Evolutionary conservation across 2,797 vertebrate species (phyloP).

Genomic region (Alca torda): DNA sequence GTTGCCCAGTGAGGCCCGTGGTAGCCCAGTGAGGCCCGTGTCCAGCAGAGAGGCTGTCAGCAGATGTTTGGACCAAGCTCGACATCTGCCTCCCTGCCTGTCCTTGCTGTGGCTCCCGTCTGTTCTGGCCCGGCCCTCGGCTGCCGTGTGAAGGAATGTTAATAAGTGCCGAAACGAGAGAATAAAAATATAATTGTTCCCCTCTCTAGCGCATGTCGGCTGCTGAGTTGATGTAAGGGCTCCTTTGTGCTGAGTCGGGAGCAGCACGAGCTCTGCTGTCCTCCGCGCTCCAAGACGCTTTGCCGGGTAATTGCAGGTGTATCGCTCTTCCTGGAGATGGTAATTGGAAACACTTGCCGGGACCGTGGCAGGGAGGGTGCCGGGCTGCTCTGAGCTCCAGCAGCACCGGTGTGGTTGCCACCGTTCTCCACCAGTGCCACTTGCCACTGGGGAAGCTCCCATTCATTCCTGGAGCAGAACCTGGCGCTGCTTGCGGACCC

Average conservation of each 20-base stretch:
- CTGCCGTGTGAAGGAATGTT: constrained; percentile 19
- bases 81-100: neutral
- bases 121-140: neutral
- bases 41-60: neutral
- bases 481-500: rapidly evolving
- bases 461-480: neutral
- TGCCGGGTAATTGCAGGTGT: constrained; percentile 6
- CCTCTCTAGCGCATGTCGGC: neutral
- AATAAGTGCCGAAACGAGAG: constrained; percentile 1
- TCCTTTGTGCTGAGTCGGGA: constrained; percentile 27
- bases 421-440: rapidly evolving
- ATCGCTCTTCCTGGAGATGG: neutral
- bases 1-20: neutral
- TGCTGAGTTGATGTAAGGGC: neutral
- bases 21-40: rapidly evolving
- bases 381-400: neutral
- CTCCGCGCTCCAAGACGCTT: neutral
- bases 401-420: neutral
- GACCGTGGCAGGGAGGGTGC: neutral
- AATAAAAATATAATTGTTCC: constrained; percentile 25
- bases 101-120: neutral
- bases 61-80: neutral
- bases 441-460: neutral
- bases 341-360: neutral
- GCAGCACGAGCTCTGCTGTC: neutral